Conservation (phyloP, 2,113 vertebrate genomes). For the Perca fluviatilis region DNA sequence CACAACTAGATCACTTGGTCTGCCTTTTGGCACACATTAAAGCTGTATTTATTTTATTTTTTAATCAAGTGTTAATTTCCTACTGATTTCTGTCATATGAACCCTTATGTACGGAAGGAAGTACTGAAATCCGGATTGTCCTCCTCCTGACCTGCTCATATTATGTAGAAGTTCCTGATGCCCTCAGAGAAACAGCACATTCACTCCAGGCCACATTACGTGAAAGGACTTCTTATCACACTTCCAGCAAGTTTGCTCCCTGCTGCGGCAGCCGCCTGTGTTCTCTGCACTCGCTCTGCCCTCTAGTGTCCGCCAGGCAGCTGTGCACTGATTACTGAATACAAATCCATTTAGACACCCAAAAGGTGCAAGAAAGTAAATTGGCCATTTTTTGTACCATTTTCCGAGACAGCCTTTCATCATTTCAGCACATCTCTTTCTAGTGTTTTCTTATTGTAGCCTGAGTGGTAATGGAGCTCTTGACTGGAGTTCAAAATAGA, state of each 20-base stretch:
- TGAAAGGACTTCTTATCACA: conserved; percentile 72
- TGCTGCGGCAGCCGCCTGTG: conserved; percentile 30
- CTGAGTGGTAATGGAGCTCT: conserved; percentile 78
- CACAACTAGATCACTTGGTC: conserved; percentile 7
- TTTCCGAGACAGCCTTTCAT: conserved; percentile 84
- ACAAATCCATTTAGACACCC: conserved; percentile 69
- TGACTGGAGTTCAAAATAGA: conserved; percentile 75
- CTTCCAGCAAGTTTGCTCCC: conserved; percentile 62
- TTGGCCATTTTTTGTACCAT: conserved; percentile 84
- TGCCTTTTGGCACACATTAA: conserved; percentile 27
- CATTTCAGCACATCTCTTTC: conserved; percentile 77
- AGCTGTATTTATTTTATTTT: background rate
- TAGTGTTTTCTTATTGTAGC: conserved; percentile 77
- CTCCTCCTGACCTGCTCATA: conserved; percentile 67
- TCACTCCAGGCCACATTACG: conserved; percentile 53
- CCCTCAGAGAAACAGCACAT: conserved; percentile 64
- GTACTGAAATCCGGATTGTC: conserved; percentile 56
- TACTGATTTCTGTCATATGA: conserved; percentile 15
- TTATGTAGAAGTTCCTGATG: conserved; percentile 57
- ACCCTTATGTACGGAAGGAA: conserved; percentile 28
- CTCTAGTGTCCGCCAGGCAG: conserved; percentile 75
- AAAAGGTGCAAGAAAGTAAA: conserved; percentile 81
- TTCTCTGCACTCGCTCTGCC: conserved; percentile 75
- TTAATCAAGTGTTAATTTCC: conserved; percentile 22
- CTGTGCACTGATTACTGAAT: conserved; percentile 57